Evolutionary conservation across 2,888 invertebrate species (phyloP), one percentile per base, ranked within the genome.

Genomic region (Eilema griseolum): DNA sequence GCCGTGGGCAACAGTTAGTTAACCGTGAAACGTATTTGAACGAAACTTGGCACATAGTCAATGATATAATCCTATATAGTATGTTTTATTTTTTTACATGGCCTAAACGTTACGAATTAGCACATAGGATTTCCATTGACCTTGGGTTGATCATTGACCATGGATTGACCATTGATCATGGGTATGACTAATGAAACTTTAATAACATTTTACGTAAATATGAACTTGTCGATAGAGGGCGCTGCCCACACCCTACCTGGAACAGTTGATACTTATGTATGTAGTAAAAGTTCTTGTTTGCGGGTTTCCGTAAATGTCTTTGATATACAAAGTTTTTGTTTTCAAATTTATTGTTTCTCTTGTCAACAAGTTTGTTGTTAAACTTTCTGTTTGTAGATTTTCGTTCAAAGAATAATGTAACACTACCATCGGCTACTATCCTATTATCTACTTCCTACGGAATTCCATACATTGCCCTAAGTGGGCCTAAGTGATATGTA

Each of bases 381-480:
- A 61, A 62, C 16, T 24, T 62, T 37, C 14, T 62, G 37, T 41
- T 26, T 62, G 31, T 37, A 16, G 10, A 3, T 52, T 52, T 52
- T 52, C 52, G 5, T 52, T 52, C 52, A n/a, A n/a, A 52, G 52
- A 52, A 52, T 10, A 52, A 52, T n/a, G 20, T 52, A 52, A 52
- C 16, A 16, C 20, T n/a, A 41, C 41, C 20, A 46, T 46, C 8
- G 0, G 10, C 1, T 52, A n/a, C 52, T 20, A n/a, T 46, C 16
- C 46, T 46, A 20, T 3, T 46, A 46, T 8, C 52, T 52, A 10
- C n/a, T n/a, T n/a, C n/a, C n/a, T 52, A 52, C 20, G n/a, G 2
- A 1, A 52, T n/a, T 52, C 2, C n/a, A 23, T 37, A 5, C 23
- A 69, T 62, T 71, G 31, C 64, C 56, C 31, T 73, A 28, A 28